Percentiles rank a stretch among this genome's conserved stretches.
phyloP scores from a whole-genome alignment of 2,888 invertebrate genomes.

The Napeogenes inachia region DNA sequence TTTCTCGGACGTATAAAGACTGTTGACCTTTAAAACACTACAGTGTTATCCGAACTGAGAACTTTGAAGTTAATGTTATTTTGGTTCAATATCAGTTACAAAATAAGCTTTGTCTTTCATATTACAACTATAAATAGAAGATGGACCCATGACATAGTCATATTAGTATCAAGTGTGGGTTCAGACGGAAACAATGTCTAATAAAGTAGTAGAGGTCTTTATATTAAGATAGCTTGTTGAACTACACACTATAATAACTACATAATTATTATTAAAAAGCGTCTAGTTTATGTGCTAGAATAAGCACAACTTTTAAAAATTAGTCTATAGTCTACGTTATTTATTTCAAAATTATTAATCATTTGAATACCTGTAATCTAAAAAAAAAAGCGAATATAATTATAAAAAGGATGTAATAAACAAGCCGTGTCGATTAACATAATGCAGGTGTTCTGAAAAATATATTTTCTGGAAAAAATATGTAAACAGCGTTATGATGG shows the following conservation, averaged over 20 bases:
- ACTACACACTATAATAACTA: neutral
- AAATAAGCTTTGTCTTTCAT: neutral
- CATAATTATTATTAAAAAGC: neutral
- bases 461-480: no score
- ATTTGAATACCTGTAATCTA: neutral
- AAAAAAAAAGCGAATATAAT: neutral
- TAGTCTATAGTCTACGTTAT: no score
- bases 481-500: no score
- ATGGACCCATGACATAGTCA: neutral
- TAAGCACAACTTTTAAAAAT: no score
- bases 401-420: conserved; percentile 3
- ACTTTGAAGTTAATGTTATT: no score
- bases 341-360: no score
- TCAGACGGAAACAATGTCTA: conserved; percentile 1
- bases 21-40: no score
- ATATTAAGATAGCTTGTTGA: conserved; percentile 1
- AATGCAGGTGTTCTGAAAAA: conserved; percentile 14
- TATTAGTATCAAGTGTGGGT: neutral
- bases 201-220: conserved; percentile 6
- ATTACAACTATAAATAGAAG: conserved; percentile 1
- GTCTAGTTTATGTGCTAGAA: neutral
- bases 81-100: no score
- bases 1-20: neutral
- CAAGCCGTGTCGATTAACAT: conserved; percentile 14
- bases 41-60: no score